Conservation (phyloP, 2,888 invertebrate genomes). For the Himalopsyche kuldschensis region DNA sequence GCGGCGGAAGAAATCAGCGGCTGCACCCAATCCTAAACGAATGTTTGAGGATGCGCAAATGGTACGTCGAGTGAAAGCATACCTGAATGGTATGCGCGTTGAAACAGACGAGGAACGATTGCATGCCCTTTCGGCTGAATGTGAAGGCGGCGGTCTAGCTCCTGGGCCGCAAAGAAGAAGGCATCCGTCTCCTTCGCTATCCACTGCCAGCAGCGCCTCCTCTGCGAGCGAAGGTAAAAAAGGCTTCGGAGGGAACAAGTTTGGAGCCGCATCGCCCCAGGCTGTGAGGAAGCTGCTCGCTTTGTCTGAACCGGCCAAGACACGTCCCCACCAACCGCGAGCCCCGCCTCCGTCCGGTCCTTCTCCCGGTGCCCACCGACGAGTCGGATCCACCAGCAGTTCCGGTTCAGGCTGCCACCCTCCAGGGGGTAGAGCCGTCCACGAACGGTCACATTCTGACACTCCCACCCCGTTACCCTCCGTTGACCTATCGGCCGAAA, state of each 20-base stretch:
- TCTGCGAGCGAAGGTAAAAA: constrained; percentile 78
- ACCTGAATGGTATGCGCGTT: constrained; percentile 88
- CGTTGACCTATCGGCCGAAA: constrained; percentile 90
- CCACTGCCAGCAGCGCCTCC: constrained; percentile 89
- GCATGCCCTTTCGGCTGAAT: constrained; percentile 85
- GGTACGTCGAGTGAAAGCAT: constrained; percentile 95
- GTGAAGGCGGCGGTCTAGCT: constrained; percentile 73
- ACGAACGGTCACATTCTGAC: constrained; percentile 88
- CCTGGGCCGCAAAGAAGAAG: constrained; percentile 70
- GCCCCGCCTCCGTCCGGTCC: constrained; percentile 66
- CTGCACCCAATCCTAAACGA: constrained; percentile 93
- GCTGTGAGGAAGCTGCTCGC: constrained; percentile 94
- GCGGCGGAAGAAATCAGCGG: constrained; percentile 83
- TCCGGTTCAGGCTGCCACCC: constrained; percentile 49
- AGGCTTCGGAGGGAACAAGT: constrained; percentile 66
- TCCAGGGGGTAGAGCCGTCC: constrained; percentile 64
- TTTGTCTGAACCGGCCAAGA: constrained; percentile 84
- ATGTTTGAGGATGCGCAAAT: constrained; percentile 99
- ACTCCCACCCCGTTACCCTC: constrained; percentile 81
- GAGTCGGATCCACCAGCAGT: constrained; percentile 60
- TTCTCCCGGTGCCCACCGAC: constrained; percentile 60
- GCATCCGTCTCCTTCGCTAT: constrained; percentile 91
- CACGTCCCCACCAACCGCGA: constrained; percentile 84
- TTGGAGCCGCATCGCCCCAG: constrained; percentile 93
- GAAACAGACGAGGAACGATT: constrained; percentile 90